phyloP scores from a whole-genome alignment of 2,113 vertebrate genomes.

The Candoia aspera region DNA sequence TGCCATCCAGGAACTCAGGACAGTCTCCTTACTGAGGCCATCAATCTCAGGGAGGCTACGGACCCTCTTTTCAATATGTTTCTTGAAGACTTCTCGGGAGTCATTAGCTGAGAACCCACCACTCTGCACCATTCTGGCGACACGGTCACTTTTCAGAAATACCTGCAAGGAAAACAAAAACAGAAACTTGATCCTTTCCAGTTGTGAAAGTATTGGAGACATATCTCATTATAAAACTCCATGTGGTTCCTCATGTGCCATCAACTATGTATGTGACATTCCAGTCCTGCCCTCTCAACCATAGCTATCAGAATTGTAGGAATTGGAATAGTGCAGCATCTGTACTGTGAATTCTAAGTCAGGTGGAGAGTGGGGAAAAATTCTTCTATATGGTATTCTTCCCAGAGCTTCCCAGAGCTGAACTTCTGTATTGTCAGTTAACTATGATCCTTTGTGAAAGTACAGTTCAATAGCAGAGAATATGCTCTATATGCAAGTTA shows the following conservation, averaged over 20 bases:
- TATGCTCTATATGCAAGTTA: too few relatives aligned
- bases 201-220: neutral
- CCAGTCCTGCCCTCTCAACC: neutral
- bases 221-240: neutral
- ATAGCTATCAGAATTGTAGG: neutral
- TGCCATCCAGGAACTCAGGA: slow-evolving; percentile 97
- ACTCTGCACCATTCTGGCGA: slow-evolving; percentile 96
- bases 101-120: slow-evolving; percentile 95
- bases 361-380: neutral
- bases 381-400: neutral
- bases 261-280: neutral
- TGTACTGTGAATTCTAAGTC: neutral
- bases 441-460: neutral
- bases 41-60: slow-evolving; percentile 96
- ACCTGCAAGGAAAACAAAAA: slow-evolving; percentile 73
- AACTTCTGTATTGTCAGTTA: neutral
- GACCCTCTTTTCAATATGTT: slow-evolving; percentile 98
- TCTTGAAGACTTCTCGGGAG: slow-evolving; percentile 97
- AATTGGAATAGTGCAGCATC: neutral
- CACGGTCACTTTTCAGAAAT: slow-evolving; percentile 95
- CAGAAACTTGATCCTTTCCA: rapidly evolving
- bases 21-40: slow-evolving; percentile 97
- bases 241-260: neutral
- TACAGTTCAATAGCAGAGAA: neutral
- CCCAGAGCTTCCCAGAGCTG: neutral